These are phyloP conservation scores for Hippopotamyrus pictus DNA, from an alignment of 2,797 vertebrate genomes.

Conservation along the genomic window DNA sequence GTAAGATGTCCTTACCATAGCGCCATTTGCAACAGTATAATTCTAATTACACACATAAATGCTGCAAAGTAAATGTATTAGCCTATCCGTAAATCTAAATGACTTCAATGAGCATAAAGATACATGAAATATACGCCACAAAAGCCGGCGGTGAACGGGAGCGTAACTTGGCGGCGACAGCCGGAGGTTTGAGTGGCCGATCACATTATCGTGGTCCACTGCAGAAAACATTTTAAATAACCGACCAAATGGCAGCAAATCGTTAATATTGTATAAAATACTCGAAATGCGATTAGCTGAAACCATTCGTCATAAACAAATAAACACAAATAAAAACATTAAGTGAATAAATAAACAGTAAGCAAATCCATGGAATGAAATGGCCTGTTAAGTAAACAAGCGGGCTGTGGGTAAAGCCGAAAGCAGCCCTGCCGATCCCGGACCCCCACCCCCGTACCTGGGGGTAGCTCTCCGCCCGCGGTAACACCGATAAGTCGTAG, in stretches of 20 bases:
- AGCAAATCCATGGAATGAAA: not conserved
- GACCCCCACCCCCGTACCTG: conserved; percentile 62
- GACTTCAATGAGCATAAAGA: not conserved
- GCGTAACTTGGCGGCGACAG: not conserved
- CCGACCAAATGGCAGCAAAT: not conserved
- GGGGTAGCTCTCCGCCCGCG: conserved; percentile 86
- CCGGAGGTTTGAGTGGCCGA: not conserved
- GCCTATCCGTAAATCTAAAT: not conserved
- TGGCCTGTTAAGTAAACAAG: not conserved
- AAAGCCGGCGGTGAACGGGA: not conserved
- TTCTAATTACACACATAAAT: conserved; percentile 4
- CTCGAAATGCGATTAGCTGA: not conserved
- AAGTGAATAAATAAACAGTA: not conserved
- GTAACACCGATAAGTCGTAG: conserved; percentile 90
- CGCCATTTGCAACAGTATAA: not conserved
- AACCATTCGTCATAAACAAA: not conserved
- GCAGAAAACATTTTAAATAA: not conserved
- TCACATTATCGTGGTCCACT: not conserved
- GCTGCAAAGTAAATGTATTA: conserved; percentile 5
- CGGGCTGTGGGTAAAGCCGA: not conserved
- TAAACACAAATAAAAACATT: not conserved
- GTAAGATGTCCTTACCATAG: not conserved
- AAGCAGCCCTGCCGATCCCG: not conserved
- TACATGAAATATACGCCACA: not conserved
- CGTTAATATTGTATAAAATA: not conserved